phyloP scores from a whole-genome alignment of 2,888 invertebrate species.

The Ophioninae sp. region DNA sequence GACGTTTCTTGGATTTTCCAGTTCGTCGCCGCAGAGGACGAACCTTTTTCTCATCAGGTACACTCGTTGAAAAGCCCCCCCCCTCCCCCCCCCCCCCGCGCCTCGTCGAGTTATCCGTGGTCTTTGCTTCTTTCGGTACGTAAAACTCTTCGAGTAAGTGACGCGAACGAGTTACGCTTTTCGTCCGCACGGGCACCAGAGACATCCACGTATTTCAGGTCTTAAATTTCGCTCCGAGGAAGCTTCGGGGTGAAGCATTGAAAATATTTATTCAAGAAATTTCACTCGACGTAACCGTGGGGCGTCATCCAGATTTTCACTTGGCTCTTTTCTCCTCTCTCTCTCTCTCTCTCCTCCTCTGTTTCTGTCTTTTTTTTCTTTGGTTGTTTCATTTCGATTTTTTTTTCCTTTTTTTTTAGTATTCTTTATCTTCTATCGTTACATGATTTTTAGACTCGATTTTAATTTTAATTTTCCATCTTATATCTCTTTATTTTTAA shows the following conservation, averaged over 20 bases:
- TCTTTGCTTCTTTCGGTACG: conserved; percentile 26
- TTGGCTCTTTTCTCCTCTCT: conserved; percentile 20
- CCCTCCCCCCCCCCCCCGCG: neutral
- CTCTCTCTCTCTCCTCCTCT: neutral
- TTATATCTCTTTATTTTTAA: too few species aligned
- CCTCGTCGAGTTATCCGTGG: conserved; percentile 24
- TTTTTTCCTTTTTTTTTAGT: too few species aligned
- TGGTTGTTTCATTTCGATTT: neutral
- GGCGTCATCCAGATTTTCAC: conserved; percentile 45
- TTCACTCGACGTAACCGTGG: conserved; percentile 44
- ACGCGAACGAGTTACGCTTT: neutral
- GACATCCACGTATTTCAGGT: conserved; percentile 36
- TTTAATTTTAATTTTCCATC: too few species aligned
- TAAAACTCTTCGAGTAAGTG: conserved; percentile 33
- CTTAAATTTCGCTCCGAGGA: conserved; percentile 35
- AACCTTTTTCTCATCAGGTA: conserved; percentile 7
- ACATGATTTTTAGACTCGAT: too few species aligned
- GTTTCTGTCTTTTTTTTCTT: neutral
- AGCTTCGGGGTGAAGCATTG: conserved; percentile 49
- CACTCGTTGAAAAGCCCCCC: neutral
- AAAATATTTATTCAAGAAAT: conserved; percentile 69
- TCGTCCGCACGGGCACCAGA: conserved; percentile 21
- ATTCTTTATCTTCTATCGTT: too few species aligned
- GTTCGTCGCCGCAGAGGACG: conserved; percentile 22
- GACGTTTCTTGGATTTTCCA: conserved; percentile 31